A percentile compares a stretch with the other conserved stretches of the same genome.
Conservation (phyloP, 2,888 invertebrate genomes). For the Cetonia aurata region DNA sequence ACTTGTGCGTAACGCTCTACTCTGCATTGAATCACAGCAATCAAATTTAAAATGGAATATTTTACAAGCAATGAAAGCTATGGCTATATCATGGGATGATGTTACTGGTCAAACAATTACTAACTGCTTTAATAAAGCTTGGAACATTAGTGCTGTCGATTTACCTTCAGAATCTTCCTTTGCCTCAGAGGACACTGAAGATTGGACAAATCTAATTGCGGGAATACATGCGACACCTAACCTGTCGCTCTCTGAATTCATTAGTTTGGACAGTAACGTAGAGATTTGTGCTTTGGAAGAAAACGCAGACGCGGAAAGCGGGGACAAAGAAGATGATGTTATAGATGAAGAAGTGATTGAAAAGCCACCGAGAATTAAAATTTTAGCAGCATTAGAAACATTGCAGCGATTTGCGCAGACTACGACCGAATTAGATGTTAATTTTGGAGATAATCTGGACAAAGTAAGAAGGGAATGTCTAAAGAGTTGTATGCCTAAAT, state of each 20-base stretch:
- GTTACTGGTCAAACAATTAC: background rate
- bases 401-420: background rate
- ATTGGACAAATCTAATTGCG: slow-evolving; percentile 1
- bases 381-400: slow-evolving; percentile 7
- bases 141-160: slow-evolving; percentile 6
- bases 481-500: background rate
- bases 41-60: background rate
- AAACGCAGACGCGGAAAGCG: background rate
- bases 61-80: slow-evolving; percentile 5
- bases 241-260: background rate
- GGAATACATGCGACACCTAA: background rate
- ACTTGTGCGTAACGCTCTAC: no score
- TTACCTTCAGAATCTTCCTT: background rate
- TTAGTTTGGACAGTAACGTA: background rate
- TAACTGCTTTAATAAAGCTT: no score
- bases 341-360: background rate
- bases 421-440: background rate
- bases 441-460: background rate
- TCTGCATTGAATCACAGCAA: background rate
- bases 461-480: no score
- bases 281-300: background rate
- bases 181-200: background rate
- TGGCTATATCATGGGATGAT: no score
- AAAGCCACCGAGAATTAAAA: slow-evolving; percentile 1
- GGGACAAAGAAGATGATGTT: background rate